Evolutionary conservation across 1,140 invertebrate genomes (phyloP).

Genomic region (Pseudachorutes palmiensis): DNA sequence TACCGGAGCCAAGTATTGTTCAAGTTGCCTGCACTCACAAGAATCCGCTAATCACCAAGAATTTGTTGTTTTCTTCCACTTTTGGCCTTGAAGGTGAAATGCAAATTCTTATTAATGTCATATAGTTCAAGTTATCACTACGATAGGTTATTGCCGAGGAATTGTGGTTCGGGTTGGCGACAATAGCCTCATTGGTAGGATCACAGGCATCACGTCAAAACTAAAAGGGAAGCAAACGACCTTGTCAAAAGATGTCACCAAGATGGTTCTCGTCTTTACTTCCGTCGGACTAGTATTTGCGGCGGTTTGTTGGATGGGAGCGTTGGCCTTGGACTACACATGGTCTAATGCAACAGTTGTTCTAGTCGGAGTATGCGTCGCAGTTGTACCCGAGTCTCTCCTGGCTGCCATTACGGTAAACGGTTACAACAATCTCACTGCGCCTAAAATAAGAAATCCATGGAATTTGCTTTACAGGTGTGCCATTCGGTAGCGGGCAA

Average conservation of each 20-base stretch:
- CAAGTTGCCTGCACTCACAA: slow-evolving; percentile 54
- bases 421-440: background rate
- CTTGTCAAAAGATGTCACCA: slow-evolving; percentile 44
- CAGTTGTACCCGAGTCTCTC: slow-evolving; percentile 56
- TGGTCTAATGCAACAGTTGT: slow-evolving; percentile 41
- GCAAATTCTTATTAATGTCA: background rate
- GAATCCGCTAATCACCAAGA: slow-evolving; percentile 61
- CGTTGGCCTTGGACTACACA: slow-evolving; percentile 48
- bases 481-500: slow-evolving; percentile 39
- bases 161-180: slow-evolving; percentile 42
- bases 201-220: slow-evolving; percentile 47
- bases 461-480: slow-evolving; percentile 44
- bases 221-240: slow-evolving; percentile 47
- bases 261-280: slow-evolving; percentile 48
- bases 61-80: slow-evolving; percentile 63
- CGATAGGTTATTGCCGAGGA: background rate
- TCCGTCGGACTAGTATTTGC: slow-evolving; percentile 46
- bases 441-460: slow-evolving; percentile 40
- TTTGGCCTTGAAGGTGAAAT: slow-evolving; percentile 52
- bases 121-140: background rate
- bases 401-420: slow-evolving; percentile 53
- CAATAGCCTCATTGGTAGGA: slow-evolving; percentile 49
- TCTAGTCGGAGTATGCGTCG: slow-evolving; percentile 51
- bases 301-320: slow-evolving; percentile 33
- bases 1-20: slow-evolving; percentile 32